Base-by-base conservation (phyloP, 2,797 vertebrate species). In the Rhincodon typus region DNA sequence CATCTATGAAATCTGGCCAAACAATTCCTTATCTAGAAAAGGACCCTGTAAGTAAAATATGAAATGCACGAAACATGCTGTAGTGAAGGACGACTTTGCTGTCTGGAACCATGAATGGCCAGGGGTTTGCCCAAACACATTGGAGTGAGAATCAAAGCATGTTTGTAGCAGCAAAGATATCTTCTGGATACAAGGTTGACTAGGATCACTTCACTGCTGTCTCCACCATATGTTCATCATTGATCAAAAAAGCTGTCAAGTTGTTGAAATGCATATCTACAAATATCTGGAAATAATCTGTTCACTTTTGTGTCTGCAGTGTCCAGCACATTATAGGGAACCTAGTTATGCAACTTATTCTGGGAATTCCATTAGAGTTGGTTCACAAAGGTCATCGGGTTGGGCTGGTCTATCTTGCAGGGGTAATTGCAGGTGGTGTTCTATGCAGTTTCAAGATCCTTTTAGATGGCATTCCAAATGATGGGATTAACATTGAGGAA, bases 371-470 rank as follows among this genome's bases (percentile, higher is more conserved):
- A 0, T 96, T 99, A 97, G 99, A 99, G 96, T 96, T 99, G 97
- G 98, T 99, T 90, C 98, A 99, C 96, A 99, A 99, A 97, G 99
- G 99, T 38, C 98, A 98, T 96, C 98, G 98, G 95, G 98, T 99
- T 96, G 98, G 98, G n/a, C 97, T 98, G 97, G 98, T 99, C 74
- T 99, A 99, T 96, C 74, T 99, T 69, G 96, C 98, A 0, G 99
- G 99, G 0, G 98, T 99, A 95, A 96, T 98, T 77, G 99, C 98
- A 98, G 99, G 99, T 99, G 23, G 97, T n/a, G 97, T 96, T 27
- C 53, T 95, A 0, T 4, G 66, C 38, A 8, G n/a, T 66, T 66
- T 66, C 53, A 79, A 2, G 25, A 95, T 74, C 34, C 34, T 93
- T 93, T 62, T 93, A 21, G 42, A 42, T 21, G 23, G 66, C 69